phyloP scores from a whole-genome alignment of 1,140 invertebrate species.

The Drosophila saltans region DNA sequence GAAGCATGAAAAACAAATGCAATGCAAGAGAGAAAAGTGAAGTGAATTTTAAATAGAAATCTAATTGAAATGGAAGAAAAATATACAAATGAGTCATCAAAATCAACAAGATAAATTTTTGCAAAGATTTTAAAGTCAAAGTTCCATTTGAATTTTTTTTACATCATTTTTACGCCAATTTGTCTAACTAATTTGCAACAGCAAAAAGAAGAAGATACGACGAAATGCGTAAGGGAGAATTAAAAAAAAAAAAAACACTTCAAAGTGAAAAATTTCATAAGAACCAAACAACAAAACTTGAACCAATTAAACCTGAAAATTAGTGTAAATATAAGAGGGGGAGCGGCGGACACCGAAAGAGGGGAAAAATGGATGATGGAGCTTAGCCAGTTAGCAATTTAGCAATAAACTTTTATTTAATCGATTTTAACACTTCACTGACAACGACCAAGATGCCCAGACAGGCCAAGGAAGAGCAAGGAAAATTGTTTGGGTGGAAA shows the following conservation, averaged over 20 bases:
- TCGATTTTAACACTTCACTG: constrained; percentile 81
- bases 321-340: constrained; percentile 13
- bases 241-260: constrained; percentile 32
- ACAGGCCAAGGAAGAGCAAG: not conserved
- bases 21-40: not conserved
- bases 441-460: constrained; percentile 25
- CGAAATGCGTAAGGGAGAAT: not conserved
- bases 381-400: constrained; percentile 75
- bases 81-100: not conserved
- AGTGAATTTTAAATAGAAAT: too few relatives aligned
- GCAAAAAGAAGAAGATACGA: not conserved
- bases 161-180: constrained; percentile 4
- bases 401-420: constrained; percentile 80
- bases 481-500: constrained; percentile 3
- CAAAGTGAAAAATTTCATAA: constrained; percentile 44
- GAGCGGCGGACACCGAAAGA: not conserved
- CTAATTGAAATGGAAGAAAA: too few relatives aligned
- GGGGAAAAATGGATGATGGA: constrained; percentile 5
- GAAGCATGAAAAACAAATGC: too few relatives aligned
- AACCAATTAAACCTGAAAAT: constrained; percentile 15
- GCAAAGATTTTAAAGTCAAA: not conserved
- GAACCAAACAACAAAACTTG: constrained; percentile 37
- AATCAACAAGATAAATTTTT: not conserved
- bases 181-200: constrained; percentile 37
- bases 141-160: not conserved